A percentile compares a stretch with the other conserved stretches of the same genome.
phyloP scores from a whole-genome alignment of 1,140 invertebrate species.

The Chlorops oryzae region DNA sequence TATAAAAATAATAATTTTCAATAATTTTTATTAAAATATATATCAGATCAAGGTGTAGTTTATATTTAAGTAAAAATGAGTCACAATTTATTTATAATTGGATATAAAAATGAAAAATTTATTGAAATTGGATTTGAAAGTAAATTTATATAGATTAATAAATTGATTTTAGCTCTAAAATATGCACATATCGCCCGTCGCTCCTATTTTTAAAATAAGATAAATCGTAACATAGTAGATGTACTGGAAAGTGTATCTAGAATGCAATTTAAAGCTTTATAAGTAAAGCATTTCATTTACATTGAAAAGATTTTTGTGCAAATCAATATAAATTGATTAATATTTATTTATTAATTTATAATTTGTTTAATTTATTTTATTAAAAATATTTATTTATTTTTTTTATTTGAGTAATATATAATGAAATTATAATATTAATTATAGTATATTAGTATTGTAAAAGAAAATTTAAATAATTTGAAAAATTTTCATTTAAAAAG shows the following conservation, averaged over 20 bases:
- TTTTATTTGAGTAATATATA: constrained; percentile 49
- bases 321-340: constrained; percentile 49
- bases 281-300: constrained; percentile 54
- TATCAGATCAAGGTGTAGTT: too few relatives aligned
- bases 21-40: too few relatives aligned
- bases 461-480: constrained; percentile 38
- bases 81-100: too few relatives aligned
- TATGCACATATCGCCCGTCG: constrained; percentile 65
- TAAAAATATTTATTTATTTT: constrained; percentile 35
- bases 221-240: constrained; percentile 70
- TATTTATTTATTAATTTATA: constrained; percentile 34
- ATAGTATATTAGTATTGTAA: constrained; percentile 50
- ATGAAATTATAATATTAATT: constrained; percentile 45
- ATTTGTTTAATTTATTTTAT: constrained; percentile 24
- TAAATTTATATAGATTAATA: constrained; percentile 52
- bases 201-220: constrained; percentile 56
- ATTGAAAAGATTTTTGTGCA: constrained; percentile 50
- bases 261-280: constrained; percentile 53
- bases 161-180: constrained; percentile 49
- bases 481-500: constrained; percentile 49
- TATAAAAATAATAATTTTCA: too few relatives aligned
- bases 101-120: too few relatives aligned
- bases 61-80: constrained; percentile 49
- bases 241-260: constrained; percentile 61
- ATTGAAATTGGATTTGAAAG: too few relatives aligned